Percentiles rank a stretch among this genome's conserved stretches.
Evolutionary conservation across 2,797 vertebrate genomes (phyloP).

Genomic region (Hemitrygon akajei): DNA sequence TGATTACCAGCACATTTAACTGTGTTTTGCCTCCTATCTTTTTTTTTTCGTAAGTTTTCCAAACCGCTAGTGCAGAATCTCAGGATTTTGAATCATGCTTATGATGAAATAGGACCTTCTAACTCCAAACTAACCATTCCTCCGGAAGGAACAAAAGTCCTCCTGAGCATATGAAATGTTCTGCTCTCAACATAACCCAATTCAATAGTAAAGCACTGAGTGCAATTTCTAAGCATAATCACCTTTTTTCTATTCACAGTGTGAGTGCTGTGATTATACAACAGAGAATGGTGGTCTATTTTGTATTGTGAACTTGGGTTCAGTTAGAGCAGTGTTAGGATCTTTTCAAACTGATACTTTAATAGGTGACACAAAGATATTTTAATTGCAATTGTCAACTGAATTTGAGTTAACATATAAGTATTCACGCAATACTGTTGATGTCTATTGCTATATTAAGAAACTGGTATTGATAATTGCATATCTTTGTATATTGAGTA

Average conservation of each 20-base stretch:
- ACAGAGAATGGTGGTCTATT: background rate
- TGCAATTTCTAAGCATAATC: background rate
- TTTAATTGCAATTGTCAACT: conserved; percentile 17
- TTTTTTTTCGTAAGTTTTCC: too few relatives aligned
- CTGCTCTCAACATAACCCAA: background rate
- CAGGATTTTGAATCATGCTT: background rate
- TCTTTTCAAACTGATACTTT: background rate
- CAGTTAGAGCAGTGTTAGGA: background rate
- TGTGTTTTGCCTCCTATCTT: too few relatives aligned
- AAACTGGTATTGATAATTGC: background rate
- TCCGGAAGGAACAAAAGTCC: background rate
- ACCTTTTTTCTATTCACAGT: background rate
- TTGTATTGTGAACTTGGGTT: background rate
- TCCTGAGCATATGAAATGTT: background rate
- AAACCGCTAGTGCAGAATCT: too few relatives aligned
- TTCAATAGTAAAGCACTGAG: background rate
- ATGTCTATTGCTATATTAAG: background rate
- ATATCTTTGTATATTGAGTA: background rate
- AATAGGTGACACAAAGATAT: background rate
- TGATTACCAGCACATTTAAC: too few relatives aligned
- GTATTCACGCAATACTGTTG: background rate
- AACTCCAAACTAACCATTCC: background rate
- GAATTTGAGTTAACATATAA: conserved; percentile 12
- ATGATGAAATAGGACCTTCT: background rate
- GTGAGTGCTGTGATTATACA: background rate